Conservation (phyloP, 2,888 invertebrate species). For the Keiferia lycopersicella region DNA sequence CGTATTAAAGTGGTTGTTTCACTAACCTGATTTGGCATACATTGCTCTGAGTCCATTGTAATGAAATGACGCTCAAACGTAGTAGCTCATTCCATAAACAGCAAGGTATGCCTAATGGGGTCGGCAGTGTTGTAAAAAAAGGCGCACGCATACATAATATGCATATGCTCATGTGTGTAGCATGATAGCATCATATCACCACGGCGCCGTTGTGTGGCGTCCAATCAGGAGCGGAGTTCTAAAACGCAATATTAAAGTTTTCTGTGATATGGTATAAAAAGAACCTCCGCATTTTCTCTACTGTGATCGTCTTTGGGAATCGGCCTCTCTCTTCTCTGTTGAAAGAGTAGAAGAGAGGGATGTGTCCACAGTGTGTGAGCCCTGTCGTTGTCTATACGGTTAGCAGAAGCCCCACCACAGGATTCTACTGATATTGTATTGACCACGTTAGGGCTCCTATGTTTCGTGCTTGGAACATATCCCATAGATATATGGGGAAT, state of each 20-base stretch:
- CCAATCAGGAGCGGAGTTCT: conserved; percentile 8
- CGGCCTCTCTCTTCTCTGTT: conserved; percentile 15
- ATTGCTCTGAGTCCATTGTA: too few relatives aligned
- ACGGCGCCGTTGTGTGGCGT: not conserved
- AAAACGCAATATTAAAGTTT: conserved; percentile 20
- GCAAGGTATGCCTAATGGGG: too few relatives aligned
- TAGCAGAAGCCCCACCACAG: conserved; percentile 17
- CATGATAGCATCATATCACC: not conserved
- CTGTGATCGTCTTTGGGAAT: conserved; percentile 16
- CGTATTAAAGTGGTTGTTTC: too few relatives aligned
- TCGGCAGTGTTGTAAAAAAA: too few relatives aligned
- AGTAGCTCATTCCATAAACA: too few relatives aligned
- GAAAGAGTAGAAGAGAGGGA: not conserved
- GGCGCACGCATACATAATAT: too few relatives aligned
- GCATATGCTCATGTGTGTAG: too few relatives aligned
- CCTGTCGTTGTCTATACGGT: not conserved
- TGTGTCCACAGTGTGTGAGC: conserved; percentile 8
- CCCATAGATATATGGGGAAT: not conserved
- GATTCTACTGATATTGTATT: not conserved
- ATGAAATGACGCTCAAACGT: too few relatives aligned
- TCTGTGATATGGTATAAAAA: not conserved
- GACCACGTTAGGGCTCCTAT: not conserved
- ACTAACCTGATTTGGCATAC: too few relatives aligned
- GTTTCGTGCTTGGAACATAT: not conserved
- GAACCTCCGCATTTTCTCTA: not conserved